These are phyloP conservation scores for Aegithalos caudatus DNA, from an alignment of 2,113 vertebrate genomes.

Conservation along the genomic window DNA sequence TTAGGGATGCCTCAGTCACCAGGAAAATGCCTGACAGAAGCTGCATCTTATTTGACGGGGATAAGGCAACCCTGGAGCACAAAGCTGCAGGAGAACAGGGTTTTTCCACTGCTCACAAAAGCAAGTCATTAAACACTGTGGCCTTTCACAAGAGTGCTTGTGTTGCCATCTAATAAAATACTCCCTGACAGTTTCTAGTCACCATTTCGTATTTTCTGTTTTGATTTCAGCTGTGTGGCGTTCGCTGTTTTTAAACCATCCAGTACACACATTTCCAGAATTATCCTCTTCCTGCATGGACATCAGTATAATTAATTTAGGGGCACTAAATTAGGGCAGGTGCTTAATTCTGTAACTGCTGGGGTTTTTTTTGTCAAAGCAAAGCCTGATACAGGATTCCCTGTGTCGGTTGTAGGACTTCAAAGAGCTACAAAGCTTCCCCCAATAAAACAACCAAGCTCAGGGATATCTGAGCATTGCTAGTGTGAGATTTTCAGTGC, in stretches of 20 bases:
- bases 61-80: neutral
- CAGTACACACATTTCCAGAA: neutral
- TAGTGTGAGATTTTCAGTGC: neutral
- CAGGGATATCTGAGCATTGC: accelerated
- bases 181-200: neutral
- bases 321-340: neutral
- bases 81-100: neutral
- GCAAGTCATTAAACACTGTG: neutral
- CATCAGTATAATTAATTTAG: neutral
- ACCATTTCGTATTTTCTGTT: neutral
- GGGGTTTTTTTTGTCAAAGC: neutral
- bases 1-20: neutral
- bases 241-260: neutral
- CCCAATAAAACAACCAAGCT: neutral
- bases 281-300: neutral
- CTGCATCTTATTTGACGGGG: neutral
- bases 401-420: neutral
- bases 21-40: neutral
- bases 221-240: neutral
- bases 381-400: neutral
- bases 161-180: neutral
- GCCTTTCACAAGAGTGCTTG: neutral
- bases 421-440: neutral
- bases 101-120: conserved; percentile 32
- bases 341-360: neutral